These are phyloP conservation scores for Emydocephalus ijimae DNA, from an alignment of 2,113 vertebrate species.

Conservation along the genomic window DNA sequence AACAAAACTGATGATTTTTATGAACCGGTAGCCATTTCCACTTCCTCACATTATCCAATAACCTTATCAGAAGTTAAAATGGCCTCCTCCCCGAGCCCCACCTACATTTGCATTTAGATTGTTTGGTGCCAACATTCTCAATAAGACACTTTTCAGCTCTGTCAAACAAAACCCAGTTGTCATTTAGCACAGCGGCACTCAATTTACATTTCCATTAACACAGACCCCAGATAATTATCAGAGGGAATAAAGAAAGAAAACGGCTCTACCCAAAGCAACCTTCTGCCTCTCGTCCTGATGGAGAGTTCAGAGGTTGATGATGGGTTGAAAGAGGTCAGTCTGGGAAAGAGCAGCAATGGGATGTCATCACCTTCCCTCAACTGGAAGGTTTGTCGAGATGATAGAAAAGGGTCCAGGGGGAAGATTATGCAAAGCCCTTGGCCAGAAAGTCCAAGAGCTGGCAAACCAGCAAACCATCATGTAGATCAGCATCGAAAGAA, in stretches of 20 bases:
- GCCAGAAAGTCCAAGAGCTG: not conserved
- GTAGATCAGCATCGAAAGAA: not conserved
- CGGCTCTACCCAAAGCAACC: conserved; percentile 46
- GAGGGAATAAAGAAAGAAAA: conserved; percentile 31
- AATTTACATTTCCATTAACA: conserved; percentile 77
- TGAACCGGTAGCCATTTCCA: conserved; percentile 46
- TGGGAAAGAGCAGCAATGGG: not conserved
- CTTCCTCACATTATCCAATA: conserved; percentile 47
- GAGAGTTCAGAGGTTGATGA: not conserved
- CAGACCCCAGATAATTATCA: conserved; percentile 65
- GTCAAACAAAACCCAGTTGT: conserved; percentile 77
- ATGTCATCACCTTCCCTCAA: not conserved
- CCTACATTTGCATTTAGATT: conserved; percentile 74
- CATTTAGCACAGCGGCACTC: conserved; percentile 67
- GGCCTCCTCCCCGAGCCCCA: conserved; percentile 46
- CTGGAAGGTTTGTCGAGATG: not conserved
- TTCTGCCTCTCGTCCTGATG: not conserved
- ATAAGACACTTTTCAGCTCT: conserved; percentile 64
- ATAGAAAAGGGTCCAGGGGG: no score
- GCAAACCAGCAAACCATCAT: not conserved
- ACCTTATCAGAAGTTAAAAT: conserved; percentile 59
- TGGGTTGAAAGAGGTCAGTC: not conserved
- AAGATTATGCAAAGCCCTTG: not conserved
- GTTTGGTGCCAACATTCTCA: conserved; percentile 55
- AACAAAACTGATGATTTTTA: conserved; percentile 55